Conservation (phyloP, 1,140 invertebrate genomes). For the Neuroterus valhalla region DNA sequence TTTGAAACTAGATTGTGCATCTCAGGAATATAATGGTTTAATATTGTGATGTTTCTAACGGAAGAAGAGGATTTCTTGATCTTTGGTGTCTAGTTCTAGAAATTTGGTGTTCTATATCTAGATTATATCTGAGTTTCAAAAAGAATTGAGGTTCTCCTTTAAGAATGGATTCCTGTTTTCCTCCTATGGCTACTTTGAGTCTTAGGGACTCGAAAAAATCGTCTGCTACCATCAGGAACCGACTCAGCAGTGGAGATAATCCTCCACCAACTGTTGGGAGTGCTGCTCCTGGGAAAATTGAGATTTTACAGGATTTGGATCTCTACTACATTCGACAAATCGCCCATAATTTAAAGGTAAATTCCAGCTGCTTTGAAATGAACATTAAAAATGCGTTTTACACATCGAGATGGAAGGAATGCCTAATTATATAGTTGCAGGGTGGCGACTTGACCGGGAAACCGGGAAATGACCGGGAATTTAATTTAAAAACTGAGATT, state of each 20-base stretch:
- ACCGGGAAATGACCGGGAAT: no score
- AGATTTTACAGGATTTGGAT: conserved; percentile 77
- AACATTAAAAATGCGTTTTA: background rate
- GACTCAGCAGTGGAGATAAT: conserved; percentile 56
- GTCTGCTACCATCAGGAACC: conserved; percentile 53
- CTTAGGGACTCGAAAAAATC: conserved; percentile 64
- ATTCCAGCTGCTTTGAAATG: background rate
- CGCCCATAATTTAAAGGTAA: conserved; percentile 78
- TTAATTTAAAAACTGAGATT: no score
- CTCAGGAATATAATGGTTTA: no score
- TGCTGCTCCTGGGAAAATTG: conserved; percentile 67
- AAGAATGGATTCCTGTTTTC: conserved; percentile 75
- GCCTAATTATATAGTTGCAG: no score
- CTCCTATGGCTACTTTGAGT: conserved; percentile 70
- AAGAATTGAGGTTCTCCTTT: conserved; percentile 31
- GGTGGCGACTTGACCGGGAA: no score
- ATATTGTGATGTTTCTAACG: no score
- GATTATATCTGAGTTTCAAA: no score
- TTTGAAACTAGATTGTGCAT: no score
- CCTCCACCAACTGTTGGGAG: conserved; percentile 35
- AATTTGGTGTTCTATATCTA: no score
- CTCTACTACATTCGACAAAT: conserved; percentile 78
- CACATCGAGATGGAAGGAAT: no score
- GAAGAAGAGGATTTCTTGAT: no score
- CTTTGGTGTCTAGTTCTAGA: no score